These are phyloP conservation scores for Monarcha castaneiventris DNA, from an alignment of 2,113 vertebrate species.

Conservation along the genomic window DNA sequence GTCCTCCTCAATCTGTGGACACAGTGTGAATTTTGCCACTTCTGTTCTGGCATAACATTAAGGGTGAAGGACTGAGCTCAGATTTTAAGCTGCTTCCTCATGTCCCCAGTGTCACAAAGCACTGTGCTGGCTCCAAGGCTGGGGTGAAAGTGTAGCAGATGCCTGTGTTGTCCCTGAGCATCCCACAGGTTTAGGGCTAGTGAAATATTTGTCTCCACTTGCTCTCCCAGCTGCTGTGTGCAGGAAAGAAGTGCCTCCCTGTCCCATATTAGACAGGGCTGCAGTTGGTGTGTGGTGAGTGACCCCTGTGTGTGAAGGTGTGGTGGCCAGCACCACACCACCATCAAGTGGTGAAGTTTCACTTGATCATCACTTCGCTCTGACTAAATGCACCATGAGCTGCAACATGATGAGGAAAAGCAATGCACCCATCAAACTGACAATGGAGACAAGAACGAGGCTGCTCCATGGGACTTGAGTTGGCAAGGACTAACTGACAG, in stretches of 20 bases:
- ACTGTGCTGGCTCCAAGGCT: background rate
- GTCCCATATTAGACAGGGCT: background rate
- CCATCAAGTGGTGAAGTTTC: background rate
- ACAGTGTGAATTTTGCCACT: accelerated
- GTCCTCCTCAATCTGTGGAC: background rate
- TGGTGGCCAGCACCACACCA: background rate
- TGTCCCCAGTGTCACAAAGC: background rate
- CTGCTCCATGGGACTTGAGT: background rate
- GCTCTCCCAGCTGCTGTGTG: background rate
- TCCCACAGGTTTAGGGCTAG: background rate
- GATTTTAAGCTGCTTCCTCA: background rate
- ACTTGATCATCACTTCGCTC: background rate
- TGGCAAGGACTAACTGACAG: background rate
- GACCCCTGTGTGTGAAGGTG: background rate
- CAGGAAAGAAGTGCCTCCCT: background rate
- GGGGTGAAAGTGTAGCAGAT: background rate
- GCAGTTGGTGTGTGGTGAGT: background rate
- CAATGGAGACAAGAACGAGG: background rate
- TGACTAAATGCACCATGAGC: background rate
- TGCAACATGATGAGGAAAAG: background rate
- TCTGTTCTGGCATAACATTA: background rate
- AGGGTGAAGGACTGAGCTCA: background rate
- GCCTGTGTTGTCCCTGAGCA: background rate
- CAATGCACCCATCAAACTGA: background rate
- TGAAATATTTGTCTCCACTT: accelerated